Conservation (phyloP, 2,888 invertebrate genomes). For the Caprella mutica region DNA sequence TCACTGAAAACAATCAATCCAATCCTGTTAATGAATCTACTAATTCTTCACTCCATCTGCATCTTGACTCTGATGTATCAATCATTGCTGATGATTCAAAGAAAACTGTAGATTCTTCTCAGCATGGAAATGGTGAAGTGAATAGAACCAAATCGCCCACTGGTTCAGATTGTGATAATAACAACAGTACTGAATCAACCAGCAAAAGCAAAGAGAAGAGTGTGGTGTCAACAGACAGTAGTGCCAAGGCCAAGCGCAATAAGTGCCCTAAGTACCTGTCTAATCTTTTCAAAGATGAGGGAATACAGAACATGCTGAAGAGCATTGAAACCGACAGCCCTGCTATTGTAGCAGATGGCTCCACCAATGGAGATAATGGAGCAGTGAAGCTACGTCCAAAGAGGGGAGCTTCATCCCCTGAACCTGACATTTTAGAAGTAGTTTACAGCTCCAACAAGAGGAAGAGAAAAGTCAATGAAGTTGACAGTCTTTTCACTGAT, state of each 20-base stretch:
- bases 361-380: slow-evolving; percentile 15
- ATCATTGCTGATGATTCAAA: no score
- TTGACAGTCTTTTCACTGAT: slow-evolving; percentile 29
- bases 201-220: neutral
- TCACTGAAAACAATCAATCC: no score
- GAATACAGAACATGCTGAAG: slow-evolving; percentile 32
- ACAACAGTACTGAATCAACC: neutral
- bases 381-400: slow-evolving; percentile 27
- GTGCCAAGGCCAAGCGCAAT: neutral
- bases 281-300: slow-evolving; percentile 31
- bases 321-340: slow-evolving; percentile 23
- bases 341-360: slow-evolving; percentile 14
- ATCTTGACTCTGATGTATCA: no score
- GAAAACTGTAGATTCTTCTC: neutral
- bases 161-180: slow-evolving; percentile 2
- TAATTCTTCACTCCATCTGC: no score
- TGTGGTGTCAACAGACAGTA: neutral
- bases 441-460: slow-evolving; percentile 15
- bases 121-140: neutral
- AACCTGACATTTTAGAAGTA: slow-evolving; percentile 25
- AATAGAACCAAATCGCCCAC: slow-evolving; percentile 8
- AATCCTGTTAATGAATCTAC: no score
- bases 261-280: slow-evolving; percentile 17
- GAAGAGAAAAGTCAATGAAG: slow-evolving; percentile 22
- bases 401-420: slow-evolving; percentile 27